A percentile compares a stretch with the other conserved stretches of the same genome.
Evolutionary conservation across 2,797 vertebrate genomes (phyloP).

Genomic region (Amblyraja radiata): DNA sequence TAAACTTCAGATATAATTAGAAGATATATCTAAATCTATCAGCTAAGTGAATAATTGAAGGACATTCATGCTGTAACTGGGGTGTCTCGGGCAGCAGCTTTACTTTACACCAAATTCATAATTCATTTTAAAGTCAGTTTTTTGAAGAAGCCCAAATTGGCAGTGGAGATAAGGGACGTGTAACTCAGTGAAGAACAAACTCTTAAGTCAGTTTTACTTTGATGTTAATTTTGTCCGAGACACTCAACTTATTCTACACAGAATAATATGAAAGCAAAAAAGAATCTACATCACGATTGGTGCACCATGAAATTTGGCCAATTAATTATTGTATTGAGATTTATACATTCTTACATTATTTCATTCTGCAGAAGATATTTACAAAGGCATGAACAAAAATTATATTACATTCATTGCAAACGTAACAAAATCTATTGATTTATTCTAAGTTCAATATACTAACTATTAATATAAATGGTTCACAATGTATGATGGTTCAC

Average conservation of each 20-base stretch:
- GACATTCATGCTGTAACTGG: background rate
- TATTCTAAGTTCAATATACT: background rate
- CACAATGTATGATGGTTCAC: background rate
- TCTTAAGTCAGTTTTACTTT: background rate
- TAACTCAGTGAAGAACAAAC: no score
- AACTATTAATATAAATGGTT: background rate
- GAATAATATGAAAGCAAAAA: background rate
- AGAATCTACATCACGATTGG: background rate
- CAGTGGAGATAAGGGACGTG: background rate
- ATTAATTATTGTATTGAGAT: background rate
- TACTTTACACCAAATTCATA: background rate
- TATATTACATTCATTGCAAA: background rate
- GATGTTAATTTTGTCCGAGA: background rate
- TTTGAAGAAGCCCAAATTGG: no score
- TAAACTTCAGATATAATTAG: background rate
- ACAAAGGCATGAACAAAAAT: background rate
- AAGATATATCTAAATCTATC: background rate
- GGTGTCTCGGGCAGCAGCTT: background rate
- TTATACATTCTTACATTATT: background rate
- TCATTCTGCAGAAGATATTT: background rate
- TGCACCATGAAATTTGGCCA: background rate
- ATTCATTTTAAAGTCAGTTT: background rate
- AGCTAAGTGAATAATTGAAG: background rate
- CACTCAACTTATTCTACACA: background rate
- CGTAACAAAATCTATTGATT: background rate